Evolutionary conservation across 1,140 invertebrate species (phyloP).

Genomic region (Lordiphosa stackelbergi): DNA sequence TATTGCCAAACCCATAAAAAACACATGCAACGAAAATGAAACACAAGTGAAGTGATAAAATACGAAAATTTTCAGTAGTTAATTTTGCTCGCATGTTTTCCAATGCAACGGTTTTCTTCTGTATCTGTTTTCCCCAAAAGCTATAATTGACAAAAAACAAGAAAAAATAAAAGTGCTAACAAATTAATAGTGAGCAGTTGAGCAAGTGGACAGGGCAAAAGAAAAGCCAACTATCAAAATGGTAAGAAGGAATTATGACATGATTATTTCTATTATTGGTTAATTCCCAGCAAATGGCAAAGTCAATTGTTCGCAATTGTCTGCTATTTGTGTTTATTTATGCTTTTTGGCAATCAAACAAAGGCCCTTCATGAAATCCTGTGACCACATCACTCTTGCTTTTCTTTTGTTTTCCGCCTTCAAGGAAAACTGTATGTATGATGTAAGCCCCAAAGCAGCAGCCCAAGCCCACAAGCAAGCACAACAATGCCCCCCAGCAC

Average conservation of each 20-base stretch:
- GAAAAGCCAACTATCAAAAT: conserved; percentile 36
- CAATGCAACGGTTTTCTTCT: conserved; percentile 71
- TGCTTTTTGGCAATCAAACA: neutral
- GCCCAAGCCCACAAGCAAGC: conserved; percentile 2
- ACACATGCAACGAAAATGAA: conserved; percentile 17
- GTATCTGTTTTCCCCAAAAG: conserved; percentile 69
- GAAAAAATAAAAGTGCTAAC: conserved; percentile 12
- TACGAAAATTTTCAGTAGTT: conserved; percentile 27
- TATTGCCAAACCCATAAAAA: neutral
- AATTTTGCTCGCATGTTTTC: conserved; percentile 44
- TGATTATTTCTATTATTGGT: conserved; percentile 3
- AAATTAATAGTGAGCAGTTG: conserved; percentile 9
- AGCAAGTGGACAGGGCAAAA: conserved; percentile 4
- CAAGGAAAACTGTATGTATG: conserved; percentile 50
- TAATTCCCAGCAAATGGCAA: neutral
- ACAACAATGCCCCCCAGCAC: conserved; percentile 4
- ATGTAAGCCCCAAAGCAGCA: conserved; percentile 48
- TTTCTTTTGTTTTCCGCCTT: conserved; percentile 52
- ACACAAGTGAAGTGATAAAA: conserved; percentile 25
- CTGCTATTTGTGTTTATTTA: conserved; percentile 10
- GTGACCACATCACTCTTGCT: conserved; percentile 5
- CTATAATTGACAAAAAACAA: conserved; percentile 28
- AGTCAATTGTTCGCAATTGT: conserved; percentile 21
- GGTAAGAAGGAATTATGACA: conserved; percentile 68
- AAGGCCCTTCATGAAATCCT: neutral